Base-by-base conservation (phyloP, 2,888 invertebrate genomes). In the Ernsta delagoae region DNA sequence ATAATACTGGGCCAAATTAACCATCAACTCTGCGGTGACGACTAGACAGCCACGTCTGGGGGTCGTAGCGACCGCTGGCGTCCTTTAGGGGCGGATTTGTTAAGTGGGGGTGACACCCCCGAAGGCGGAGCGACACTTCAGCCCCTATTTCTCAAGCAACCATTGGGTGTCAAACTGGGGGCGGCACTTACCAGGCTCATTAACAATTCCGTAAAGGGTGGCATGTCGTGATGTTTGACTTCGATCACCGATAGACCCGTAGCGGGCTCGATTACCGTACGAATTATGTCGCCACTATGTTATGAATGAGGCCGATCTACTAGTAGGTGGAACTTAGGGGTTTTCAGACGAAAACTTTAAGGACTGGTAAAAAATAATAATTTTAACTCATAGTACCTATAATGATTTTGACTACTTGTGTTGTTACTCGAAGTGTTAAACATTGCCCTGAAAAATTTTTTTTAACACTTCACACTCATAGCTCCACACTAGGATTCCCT, bases 141-240 rank as follows among this genome's bases (percentile, higher is more conserved):
- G 6, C 53, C 53, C 53, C 53, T 53, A 53, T 53, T 53, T 53
- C 53, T 53, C 53, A 53, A 53, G 53, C 53, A 53, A 53, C 53
- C 53, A 53, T 53, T 53, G 53, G 53, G 53, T 53, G 16, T 53
- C 8, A 53, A 24, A 24, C 8, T 5, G 3, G 53, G 53, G 53
- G 53, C 53, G 53, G 53, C 53, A 53, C 16, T 53, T 53, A 53
- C 53, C 53, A 45, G 45, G 4, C 45, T 53, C 53, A 53, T 53
- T 53, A 53, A 53, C 53, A 53, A 54, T 54, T 54, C 54, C 48
- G n/a, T 12, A 5, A 48, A 48, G 48, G 48, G 48, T 48, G 48
- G 48, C 48, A 5, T 48, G 48, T 48, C 48, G n/a, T 48, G 4
- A 12, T 48, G 48, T 48, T 48, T 48, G 12, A 12, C 48, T 48